These are phyloP conservation scores for Pterocles orientalis DNA, from an alignment of 2,113 vertebrate species.

Conservation along the genomic window DNA sequence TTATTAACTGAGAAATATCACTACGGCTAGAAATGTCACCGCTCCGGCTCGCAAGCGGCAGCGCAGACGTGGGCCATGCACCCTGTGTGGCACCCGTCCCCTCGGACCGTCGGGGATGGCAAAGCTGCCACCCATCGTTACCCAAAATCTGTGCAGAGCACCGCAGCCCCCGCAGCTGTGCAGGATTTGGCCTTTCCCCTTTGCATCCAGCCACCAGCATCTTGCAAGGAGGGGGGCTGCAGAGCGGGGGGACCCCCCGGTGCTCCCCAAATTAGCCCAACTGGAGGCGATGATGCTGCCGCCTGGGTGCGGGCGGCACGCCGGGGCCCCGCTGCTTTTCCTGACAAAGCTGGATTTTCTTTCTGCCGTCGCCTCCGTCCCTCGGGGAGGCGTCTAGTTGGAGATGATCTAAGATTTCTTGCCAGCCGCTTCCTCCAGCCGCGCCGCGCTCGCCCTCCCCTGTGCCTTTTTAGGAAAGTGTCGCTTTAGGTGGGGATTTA, in stretches of 20 bases:
- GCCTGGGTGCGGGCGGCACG: background rate
- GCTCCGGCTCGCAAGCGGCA: rapidly evolving
- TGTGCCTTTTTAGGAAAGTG: background rate
- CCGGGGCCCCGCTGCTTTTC: background rate
- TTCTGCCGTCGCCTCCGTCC: background rate
- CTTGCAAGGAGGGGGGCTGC: background rate
- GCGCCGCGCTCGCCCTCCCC: background rate
- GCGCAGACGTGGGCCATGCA: rapidly evolving
- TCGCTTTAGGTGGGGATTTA: background rate
- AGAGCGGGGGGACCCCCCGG: rapidly evolving
- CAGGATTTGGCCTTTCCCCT: background rate
- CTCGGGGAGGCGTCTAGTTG: background rate
- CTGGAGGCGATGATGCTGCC: background rate
- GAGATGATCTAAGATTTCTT: background rate
- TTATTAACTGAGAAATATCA: background rate
- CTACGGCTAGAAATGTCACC: background rate
- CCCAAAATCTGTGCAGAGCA: background rate
- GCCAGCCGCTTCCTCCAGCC: background rate
- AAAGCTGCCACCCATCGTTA: background rate
- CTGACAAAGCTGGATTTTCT: background rate
- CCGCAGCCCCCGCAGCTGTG: background rate
- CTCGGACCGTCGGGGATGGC: background rate
- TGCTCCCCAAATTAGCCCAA: background rate
- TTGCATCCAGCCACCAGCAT: background rate
- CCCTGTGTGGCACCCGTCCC: rapidly evolving